Base-by-base conservation (phyloP, 2,113 vertebrate genomes). In the Machaerirhynchus nigripectus region DNA sequence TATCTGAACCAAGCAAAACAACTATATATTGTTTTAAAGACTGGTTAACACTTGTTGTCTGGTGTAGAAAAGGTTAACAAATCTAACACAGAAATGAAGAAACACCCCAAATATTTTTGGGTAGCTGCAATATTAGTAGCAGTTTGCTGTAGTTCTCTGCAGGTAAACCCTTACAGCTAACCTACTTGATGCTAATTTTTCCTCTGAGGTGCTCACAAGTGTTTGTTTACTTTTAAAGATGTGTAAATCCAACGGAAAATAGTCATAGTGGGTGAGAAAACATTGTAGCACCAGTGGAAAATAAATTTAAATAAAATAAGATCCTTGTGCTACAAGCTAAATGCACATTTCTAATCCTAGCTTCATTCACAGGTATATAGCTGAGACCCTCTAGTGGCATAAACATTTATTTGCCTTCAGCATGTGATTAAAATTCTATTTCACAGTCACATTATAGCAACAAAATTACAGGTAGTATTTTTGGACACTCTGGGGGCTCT, bases 381-480 rank as follows among this genome's bases (percentile, higher is more conserved):
- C 93, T 97, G 97, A 93, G 97, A 96, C 97, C 97, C 97, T 97
- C 97, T 97, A 96, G 97, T 78, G 97, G 97, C 53, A 65, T 12
- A 61, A 84, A 42, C 68, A 69, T 83, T 82, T 78, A 35, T 77
- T 84, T 78, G 55, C 50, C 76, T 88, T 84, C 73, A 74, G 42
- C 15, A 9, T 50, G 50, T 84, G 40, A 94, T 80, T 79, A 87
- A 79, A 56, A 91, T 84, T 65, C 83, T 49, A 4, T 90, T 87
- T 84, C 75, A 63, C 78, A 75, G 44, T 23, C 74, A 65, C 76
- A 21, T 50, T 61, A 46, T 16, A 76, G 27, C 80, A 73, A 56
- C 67, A 56, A 88, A 79, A 71, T 87, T 71, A 79, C 76, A 88
- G 92, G 75, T 82, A 77, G 63, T 42, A 70, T 73, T 90, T 93